Conservation (phyloP, 2,797 vertebrate species). For the Clarias fuscus region DNA sequence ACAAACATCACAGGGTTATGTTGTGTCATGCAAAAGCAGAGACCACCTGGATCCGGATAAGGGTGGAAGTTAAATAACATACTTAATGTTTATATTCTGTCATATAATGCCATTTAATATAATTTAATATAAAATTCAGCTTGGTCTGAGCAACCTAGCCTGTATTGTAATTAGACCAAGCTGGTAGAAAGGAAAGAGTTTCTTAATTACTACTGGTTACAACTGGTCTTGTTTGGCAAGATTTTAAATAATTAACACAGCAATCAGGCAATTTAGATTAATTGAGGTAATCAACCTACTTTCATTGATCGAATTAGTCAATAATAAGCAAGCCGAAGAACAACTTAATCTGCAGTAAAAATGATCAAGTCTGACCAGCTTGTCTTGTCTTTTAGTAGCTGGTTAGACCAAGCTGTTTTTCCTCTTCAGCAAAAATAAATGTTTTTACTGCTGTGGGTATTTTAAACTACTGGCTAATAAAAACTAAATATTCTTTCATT, state of each 20-base stretch:
- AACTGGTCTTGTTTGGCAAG: background rate
- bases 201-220: background rate
- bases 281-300: background rate
- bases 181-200: background rate
- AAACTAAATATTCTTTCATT: background rate
- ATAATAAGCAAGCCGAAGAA: background rate
- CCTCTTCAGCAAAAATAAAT: background rate
- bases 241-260: background rate
- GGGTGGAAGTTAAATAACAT: background rate
- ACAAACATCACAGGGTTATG: background rate
- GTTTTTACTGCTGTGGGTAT: background rate
- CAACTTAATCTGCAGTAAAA: background rate
- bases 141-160: background rate
- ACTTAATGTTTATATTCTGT: background rate
- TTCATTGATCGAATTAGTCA: background rate
- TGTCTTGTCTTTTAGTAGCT: background rate
- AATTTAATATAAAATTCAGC: background rate
- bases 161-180: background rate
- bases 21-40: slow-evolving; percentile 1
- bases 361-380: background rate
- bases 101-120: background rate
- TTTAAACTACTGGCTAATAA: background rate
- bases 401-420: background rate
- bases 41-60: background rate
- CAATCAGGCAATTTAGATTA: background rate